Conservation (phyloP, 2,113 vertebrate genomes). For the Hucho hucho region DNA sequence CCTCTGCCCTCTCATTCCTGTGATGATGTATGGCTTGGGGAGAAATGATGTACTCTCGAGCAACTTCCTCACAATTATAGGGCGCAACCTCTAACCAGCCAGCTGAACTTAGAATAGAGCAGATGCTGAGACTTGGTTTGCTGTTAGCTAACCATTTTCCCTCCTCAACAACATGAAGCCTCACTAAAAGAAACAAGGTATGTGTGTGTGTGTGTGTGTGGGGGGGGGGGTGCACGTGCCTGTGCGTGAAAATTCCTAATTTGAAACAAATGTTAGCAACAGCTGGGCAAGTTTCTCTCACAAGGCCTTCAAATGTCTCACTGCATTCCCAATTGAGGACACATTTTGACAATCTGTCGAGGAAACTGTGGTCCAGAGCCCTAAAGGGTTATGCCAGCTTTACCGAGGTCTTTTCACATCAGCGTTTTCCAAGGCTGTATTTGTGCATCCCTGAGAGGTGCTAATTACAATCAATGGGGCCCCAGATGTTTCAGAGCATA, state of each 20-base stretch:
- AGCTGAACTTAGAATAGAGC: constrained; percentile 51
- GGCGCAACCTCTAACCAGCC: constrained; percentile 43
- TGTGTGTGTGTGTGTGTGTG: too few species aligned
- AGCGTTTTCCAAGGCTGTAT: too few species aligned
- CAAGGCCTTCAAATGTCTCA: constrained; percentile 65
- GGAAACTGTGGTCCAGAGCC: too few species aligned
- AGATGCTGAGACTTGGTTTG: constrained; percentile 51
- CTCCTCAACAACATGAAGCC: not conserved
- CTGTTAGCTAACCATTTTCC: not conserved
- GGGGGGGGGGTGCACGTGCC: too few species aligned
- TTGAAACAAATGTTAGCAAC: constrained; percentile 66
- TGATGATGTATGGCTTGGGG: constrained; percentile 66
- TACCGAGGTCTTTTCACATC: too few species aligned
- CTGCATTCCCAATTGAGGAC: too few species aligned
- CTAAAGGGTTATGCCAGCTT: too few species aligned
- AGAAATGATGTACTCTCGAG: constrained; percentile 60
- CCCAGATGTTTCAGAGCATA: constrained; percentile 55
- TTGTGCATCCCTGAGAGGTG: too few species aligned
- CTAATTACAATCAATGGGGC: constrained; percentile 50
- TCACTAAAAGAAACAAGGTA: not conserved
- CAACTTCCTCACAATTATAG: constrained; percentile 58
- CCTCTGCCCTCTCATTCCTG: constrained; percentile 69
- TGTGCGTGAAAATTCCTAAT: constrained; percentile 60
- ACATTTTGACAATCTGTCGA: too few species aligned
- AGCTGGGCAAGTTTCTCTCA: constrained; percentile 64